Evolutionary conservation across 2,888 invertebrate genomes (phyloP), one percentile per base, ranked within the genome.

Genomic region (Lamellibrachia satsuma): DNA sequence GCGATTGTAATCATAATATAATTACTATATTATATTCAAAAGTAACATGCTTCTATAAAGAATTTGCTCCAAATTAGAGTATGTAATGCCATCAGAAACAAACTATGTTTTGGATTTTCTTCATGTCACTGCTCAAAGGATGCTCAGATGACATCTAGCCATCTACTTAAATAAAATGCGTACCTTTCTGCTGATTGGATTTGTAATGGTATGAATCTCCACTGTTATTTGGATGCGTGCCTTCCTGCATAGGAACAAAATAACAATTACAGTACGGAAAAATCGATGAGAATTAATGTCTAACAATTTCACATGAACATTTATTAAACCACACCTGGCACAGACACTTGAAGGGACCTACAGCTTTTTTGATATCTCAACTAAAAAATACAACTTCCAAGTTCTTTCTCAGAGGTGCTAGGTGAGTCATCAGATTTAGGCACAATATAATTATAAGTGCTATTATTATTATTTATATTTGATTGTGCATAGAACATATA

Each of bases 121-220:
- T 15, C 22, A 75, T 75, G 15, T 15, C 15, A 75, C n/a, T 22
- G 6, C 2, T 75, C 22, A 22, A 22, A 6, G 6, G 75, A 75
- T 22, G 55, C 55, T 55, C 15, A 75, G n/a, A 75, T 75, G 75
- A n/a, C 75, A 75, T 75, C 15, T 75, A 75, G 11, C 75, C 22
- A 22, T 75, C 75, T 75, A 11, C 15, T 22, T 75, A 22, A 55
- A 55, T 55, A 55, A 91, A 52, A 91, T 52, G 51, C 91, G 9
- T 52, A 91, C 91, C 52, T 91, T 91, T 91, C 91, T 91, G 39
- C 22, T 9, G 39, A 91, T 57, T 11, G 91, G 91, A 52, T 52
- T 55, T 3, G 39, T 55, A 39, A 91, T 52, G 52, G 91, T 91
- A 15, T 91, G 52, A n/a, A 91, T 91, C 55, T 91, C 75, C 4